Base-by-base conservation (phyloP, 1,140 invertebrate genomes). In the Micrasema minimum region DNA sequence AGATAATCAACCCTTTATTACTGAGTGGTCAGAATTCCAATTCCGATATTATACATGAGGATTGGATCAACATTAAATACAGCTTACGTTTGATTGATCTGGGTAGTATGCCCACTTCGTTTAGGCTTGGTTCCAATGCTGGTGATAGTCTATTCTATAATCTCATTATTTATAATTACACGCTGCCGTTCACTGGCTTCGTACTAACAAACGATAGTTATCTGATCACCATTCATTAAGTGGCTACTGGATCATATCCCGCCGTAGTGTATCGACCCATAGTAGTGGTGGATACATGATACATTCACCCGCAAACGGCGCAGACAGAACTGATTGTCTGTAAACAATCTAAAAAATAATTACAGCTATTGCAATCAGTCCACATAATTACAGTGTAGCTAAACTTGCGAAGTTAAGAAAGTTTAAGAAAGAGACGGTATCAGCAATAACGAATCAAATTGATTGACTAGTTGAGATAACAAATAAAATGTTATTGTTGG, bases 181-280 rank as follows among this genome's bases (percentile, higher is more conserved):
- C 16, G 22, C 18, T 22, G 20, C 6, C 48, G 20, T 51, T 51
- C 48, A 51, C 48, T 20, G 20, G 9, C 48, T 51, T 51, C 22
- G 14, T 51, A 23, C 14, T 31, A 31, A 20, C 20, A 9, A n/a
- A 11, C 11, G 48, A 51, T 51, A 18, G 18, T 14, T 23, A 22
- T 51, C 20, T 9, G 16, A 51, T 51, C 48, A 51, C 48, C 11
- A 51, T 51, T 46, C 16, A 51, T 51, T 46, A n/a, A 51, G 22
- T 22, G 16, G 18, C 48, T n/a, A n/a, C 48, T 7, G 26, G 26
- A 51, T 23, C 48, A 51, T 51, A 22, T 7, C 20, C 18, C 48
- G 18, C 20, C 48, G 5, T 2, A 51, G 48, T 51, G 16, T 22
- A 23, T 20, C 18, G 48, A 51, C 48, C 48, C 12, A 23, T 20